Evolutionary conservation across 2,888 invertebrate genomes (phyloP).

Genomic region (Limnephilus rhombicus): DNA sequence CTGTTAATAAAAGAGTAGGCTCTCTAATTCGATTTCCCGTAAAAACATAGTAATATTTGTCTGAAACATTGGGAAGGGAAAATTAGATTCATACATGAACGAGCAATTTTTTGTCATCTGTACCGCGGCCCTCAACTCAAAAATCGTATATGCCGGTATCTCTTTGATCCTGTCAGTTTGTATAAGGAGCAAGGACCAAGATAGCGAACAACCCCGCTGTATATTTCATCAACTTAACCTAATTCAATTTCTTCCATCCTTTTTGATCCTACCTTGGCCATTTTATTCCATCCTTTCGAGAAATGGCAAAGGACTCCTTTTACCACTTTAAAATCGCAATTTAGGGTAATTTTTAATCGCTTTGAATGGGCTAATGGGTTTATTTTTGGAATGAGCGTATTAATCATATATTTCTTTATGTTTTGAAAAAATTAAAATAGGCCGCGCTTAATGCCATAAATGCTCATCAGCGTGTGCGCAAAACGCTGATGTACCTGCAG

Average conservation of each 20-base stretch:
- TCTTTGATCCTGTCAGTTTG: constrained; percentile 26
- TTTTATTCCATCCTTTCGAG: background rate
- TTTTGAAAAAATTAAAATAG: too few relatives aligned
- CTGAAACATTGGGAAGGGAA: background rate
- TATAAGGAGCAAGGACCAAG: background rate
- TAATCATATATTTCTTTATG: too few relatives aligned
- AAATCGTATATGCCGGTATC: background rate
- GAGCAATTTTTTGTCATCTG: constrained; percentile 14
- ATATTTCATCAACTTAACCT: constrained; percentile 14
- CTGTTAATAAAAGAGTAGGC: background rate
- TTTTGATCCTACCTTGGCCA: constrained; percentile 11
- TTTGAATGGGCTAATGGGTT: background rate
- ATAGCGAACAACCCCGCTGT: background rate
- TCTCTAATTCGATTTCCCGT: background rate
- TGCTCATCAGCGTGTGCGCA: too few relatives aligned
- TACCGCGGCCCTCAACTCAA: constrained; percentile 15
- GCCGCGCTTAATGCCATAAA: too few relatives aligned
- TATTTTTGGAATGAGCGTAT: background rate
- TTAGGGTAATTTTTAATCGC: background rate
- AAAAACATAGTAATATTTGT: background rate
- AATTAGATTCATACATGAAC: constrained; percentile 21
- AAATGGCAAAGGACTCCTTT: background rate
- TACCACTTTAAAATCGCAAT: background rate
- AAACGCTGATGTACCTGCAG: too few relatives aligned
- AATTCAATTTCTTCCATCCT: constrained; percentile 25